A percentile compares a stretch with the other conserved stretches of the same genome.
These are phyloP conservation scores for Enteromius trimaculatus DNA, from an alignment of 2,797 vertebrate genomes.

Conservation along the genomic window DNA sequence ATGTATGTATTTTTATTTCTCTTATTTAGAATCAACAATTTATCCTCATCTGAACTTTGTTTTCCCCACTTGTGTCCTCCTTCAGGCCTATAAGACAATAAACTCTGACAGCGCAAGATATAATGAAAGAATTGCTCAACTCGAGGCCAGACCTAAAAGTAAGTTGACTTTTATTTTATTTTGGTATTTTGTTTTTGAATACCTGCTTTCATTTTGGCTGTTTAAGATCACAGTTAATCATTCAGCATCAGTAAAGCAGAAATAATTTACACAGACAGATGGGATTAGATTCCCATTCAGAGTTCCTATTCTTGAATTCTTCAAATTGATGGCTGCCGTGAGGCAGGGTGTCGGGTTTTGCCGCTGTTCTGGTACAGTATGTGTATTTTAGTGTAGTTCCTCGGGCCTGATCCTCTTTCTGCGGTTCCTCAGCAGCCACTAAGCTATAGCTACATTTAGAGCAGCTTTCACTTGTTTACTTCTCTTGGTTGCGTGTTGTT, in stretches of 20 bases:
- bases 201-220: background rate
- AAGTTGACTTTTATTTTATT: constrained; percentile 40
- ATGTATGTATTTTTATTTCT: constrained; percentile 68
- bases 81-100: constrained; percentile 77
- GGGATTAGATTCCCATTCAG: background rate
- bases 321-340: background rate
- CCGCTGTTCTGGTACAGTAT: constrained; percentile 48
- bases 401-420: constrained; percentile 26
- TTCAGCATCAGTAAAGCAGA: background rate
- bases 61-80: background rate
- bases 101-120: constrained; percentile 66
- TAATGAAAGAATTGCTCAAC: constrained; percentile 64
- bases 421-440: background rate
- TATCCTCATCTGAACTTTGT: background rate
- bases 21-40: background rate
- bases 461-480: constrained; percentile 20
- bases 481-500: constrained; percentile 8
- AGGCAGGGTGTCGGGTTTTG: background rate
- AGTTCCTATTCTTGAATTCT: background rate
- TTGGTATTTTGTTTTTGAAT: background rate
- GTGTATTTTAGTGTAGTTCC: constrained; percentile 52
- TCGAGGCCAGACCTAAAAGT: constrained; percentile 67
- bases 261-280: constrained; percentile 11
- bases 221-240: constrained; percentile 1
- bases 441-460: constrained; percentile 23